Percentiles rank a stretch among this genome's conserved stretches.
Evolutionary conservation across 2,797 vertebrate species (phyloP).

Genomic region (Squalus acanthias): DNA sequence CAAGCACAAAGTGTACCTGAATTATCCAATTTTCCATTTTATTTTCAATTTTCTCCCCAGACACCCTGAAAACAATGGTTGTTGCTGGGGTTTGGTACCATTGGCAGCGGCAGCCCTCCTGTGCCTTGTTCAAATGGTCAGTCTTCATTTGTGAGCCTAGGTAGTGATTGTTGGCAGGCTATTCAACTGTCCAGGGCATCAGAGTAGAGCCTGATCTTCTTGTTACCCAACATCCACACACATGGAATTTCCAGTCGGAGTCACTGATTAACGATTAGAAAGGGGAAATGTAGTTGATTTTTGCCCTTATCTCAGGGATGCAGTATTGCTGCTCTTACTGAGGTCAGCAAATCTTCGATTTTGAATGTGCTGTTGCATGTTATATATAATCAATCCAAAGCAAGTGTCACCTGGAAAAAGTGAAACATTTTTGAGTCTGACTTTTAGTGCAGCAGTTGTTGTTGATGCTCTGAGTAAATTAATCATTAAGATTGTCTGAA

Average conservation of each 20-base stretch:
- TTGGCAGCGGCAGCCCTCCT: neutral
- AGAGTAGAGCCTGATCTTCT: neutral
- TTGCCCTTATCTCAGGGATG: neutral
- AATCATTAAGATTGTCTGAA: neutral
- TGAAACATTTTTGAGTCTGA: neutral
- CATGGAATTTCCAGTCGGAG: neutral
- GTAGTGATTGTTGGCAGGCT: neutral
- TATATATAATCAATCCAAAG: neutral
- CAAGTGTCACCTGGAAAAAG: neutral
- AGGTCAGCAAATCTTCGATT: neutral
- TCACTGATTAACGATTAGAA: neutral
- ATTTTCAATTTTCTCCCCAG: neutral
- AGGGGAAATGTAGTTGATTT: neutral
- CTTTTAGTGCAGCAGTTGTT: neutral
- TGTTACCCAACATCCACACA: neutral
- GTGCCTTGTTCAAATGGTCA: neutral
- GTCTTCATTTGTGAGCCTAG: neutral
- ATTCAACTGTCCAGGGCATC: neutral
- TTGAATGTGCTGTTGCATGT: neutral
- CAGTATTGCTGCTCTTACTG: neutral
- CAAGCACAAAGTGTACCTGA: neutral
- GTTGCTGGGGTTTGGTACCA: neutral
- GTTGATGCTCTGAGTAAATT: neutral
- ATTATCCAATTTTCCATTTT: neutral
- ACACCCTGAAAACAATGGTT: neutral